These are phyloP conservation scores for Pseudotriccus pelzelni DNA, from an alignment of 2,797 vertebrate species.

Conservation along the genomic window DNA sequence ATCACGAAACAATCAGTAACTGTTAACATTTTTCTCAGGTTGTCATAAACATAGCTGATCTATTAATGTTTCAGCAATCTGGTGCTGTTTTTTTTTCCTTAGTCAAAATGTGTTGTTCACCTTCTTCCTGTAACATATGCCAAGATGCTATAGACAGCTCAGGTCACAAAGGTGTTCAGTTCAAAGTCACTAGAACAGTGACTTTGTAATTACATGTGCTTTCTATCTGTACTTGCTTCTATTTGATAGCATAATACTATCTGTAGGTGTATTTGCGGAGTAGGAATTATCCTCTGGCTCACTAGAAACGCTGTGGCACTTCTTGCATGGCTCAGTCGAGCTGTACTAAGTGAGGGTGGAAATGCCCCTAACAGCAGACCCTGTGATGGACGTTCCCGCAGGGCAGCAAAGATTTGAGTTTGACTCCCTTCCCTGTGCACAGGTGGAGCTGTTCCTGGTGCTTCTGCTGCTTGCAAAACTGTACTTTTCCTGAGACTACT, in stretches of 20 bases:
- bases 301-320: background rate
- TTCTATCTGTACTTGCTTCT: background rate
- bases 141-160: background rate
- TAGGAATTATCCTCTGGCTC: background rate
- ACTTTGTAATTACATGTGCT: background rate
- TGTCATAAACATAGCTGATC: background rate
- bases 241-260: background rate
- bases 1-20: background rate
- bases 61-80: background rate
- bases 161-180: background rate
- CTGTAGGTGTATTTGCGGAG: background rate
- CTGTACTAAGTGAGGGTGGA: background rate
- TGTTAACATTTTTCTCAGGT: background rate
- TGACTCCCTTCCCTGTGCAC: background rate
- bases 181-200: background rate
- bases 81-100: background rate
- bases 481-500: background rate
- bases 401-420: background rate
- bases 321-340: background rate
- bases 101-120: background rate
- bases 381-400: background rate
- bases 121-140: background rate
- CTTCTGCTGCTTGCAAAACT: background rate
- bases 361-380: background rate
- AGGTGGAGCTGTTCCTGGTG: background rate